Conservation (phyloP, 2,797 vertebrate species). For the Artibeus jamaicensis region DNA sequence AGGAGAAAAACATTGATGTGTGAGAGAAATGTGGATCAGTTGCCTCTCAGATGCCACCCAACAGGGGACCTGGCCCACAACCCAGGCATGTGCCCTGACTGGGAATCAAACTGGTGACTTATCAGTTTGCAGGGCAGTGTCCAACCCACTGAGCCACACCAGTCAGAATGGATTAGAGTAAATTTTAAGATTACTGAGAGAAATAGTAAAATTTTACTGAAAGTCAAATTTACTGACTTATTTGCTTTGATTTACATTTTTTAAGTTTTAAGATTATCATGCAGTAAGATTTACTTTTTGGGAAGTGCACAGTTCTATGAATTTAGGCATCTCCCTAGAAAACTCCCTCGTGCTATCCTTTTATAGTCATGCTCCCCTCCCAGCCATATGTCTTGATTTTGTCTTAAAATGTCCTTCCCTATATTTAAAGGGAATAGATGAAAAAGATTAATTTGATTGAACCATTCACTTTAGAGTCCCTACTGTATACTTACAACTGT, state of each 20-base stretch:
- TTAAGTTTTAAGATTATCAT: not conserved
- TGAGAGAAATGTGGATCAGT: too few relatives aligned
- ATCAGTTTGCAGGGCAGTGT: too few relatives aligned
- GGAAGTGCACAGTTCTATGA: not conserved
- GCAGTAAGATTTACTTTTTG: constrained; percentile 19
- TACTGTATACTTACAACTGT: not conserved
- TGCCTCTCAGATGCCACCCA: too few relatives aligned
- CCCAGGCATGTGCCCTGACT: too few relatives aligned
- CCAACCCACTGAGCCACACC: too few relatives aligned
- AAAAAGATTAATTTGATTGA: constrained; percentile 32
- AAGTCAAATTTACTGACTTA: constrained; percentile 21
- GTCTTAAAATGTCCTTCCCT: constrained; percentile 13
- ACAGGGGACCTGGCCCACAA: too few relatives aligned
- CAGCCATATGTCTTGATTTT: constrained; percentile 30
- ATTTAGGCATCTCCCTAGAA: constrained; percentile 11
- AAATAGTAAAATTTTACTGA: not conserved
- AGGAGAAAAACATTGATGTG: too few relatives aligned
- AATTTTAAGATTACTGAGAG: not conserved
- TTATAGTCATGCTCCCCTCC: not conserved
- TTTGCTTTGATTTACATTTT: constrained; percentile 22
- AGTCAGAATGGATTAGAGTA: not conserved
- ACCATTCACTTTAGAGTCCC: not conserved
- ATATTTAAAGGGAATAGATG: constrained; percentile 41
- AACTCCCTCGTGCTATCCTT: not conserved
- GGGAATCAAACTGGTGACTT: too few relatives aligned